These are phyloP conservation scores for Hydrotaea diabolus DNA, from an alignment of 2,888 invertebrate species.

Conservation along the genomic window DNA sequence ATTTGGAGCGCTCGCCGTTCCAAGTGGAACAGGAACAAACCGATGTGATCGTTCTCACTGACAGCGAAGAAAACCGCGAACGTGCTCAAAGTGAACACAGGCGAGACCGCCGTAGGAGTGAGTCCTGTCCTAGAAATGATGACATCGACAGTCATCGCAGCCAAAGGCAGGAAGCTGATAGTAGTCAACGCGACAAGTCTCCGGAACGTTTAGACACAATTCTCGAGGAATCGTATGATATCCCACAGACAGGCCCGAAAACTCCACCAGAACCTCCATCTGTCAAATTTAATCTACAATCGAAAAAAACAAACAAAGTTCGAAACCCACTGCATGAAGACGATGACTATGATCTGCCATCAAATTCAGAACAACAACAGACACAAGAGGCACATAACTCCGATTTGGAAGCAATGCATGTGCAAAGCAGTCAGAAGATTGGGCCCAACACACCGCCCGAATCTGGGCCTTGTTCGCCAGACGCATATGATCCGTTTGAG, in stretches of 20 bases:
- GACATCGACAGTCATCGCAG: slow-evolving; percentile 67
- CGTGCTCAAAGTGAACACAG: slow-evolving; percentile 68
- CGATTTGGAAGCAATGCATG: slow-evolving; percentile 69
- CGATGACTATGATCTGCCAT: slow-evolving; percentile 70
- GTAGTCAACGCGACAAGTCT: slow-evolving; percentile 75
- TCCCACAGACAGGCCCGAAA: slow-evolving; percentile 84
- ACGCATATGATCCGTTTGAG: slow-evolving; percentile 95
- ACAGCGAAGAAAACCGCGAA: slow-evolving; percentile 85
- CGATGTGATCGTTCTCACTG: slow-evolving; percentile 91
- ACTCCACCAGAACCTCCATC: slow-evolving; percentile 87
- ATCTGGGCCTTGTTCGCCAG: slow-evolving; percentile 87
- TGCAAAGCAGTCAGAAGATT: slow-evolving; percentile 81
- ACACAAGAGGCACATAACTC: slow-evolving; percentile 67
- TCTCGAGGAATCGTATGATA: slow-evolving; percentile 78
- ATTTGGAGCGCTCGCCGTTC: slow-evolving; percentile 92
- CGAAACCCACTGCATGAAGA: slow-evolving; percentile 85
- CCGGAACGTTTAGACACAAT: slow-evolving; percentile 76
- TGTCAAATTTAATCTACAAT: slow-evolving; percentile 83
- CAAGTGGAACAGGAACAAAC: slow-evolving; percentile 90
- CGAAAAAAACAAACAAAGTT: slow-evolving; percentile 82
- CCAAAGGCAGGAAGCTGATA: slow-evolving; percentile 67
- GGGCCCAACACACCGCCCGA: slow-evolving; percentile 88
- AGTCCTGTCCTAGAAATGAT: slow-evolving; percentile 62
- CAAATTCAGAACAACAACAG: slow-evolving; percentile 61
- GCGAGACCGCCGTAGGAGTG: slow-evolving; percentile 71